phyloP scores from a whole-genome alignment of 2,888 invertebrate species.

The Ligdia adustata region DNA sequence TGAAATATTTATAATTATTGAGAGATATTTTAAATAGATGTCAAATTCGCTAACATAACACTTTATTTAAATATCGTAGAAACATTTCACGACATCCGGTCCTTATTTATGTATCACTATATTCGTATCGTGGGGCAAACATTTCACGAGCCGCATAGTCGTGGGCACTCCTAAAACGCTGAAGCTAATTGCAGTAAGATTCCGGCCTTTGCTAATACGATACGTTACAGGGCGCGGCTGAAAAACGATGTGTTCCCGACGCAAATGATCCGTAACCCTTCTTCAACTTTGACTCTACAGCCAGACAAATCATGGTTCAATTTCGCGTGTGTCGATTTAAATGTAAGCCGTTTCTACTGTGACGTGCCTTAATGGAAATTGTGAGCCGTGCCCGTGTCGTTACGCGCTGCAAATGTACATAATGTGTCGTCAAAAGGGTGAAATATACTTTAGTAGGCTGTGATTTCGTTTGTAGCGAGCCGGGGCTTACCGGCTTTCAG shows the following conservation, averaged over 20 bases:
- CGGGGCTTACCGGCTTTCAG: slow-evolving; percentile 67
- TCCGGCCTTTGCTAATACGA: slow-evolving; percentile 82
- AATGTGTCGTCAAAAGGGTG: slow-evolving; percentile 83
- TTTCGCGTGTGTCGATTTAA: slow-evolving; percentile 46
- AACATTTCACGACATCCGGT: too few relatives aligned
- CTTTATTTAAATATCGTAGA: too few relatives aligned
- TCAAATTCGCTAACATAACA: neutral
- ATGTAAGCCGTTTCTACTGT: slow-evolving; percentile 64
- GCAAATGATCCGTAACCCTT: slow-evolving; percentile 45
- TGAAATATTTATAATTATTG: neutral
- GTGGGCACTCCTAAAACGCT: slow-evolving; percentile 72
- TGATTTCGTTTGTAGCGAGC: slow-evolving; percentile 73
- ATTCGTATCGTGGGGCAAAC: slow-evolving; percentile 24
- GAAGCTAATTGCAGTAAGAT: slow-evolving; percentile 81
- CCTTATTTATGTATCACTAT: too few relatives aligned
- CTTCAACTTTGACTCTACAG: slow-evolving; percentile 39
- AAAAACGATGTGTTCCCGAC: slow-evolving; percentile 45
- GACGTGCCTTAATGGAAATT: slow-evolving; percentile 77
- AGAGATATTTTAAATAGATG: neutral
- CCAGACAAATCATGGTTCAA: slow-evolving; percentile 48
- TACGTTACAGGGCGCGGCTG: slow-evolving; percentile 75
- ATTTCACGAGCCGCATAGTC: slow-evolving; percentile 45
- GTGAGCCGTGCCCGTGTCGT: slow-evolving; percentile 81
- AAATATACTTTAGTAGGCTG: slow-evolving; percentile 80
- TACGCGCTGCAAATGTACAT: slow-evolving; percentile 81